phyloP scores from a whole-genome alignment of 2,113 vertebrate species.

The Puma concolor region DNA sequence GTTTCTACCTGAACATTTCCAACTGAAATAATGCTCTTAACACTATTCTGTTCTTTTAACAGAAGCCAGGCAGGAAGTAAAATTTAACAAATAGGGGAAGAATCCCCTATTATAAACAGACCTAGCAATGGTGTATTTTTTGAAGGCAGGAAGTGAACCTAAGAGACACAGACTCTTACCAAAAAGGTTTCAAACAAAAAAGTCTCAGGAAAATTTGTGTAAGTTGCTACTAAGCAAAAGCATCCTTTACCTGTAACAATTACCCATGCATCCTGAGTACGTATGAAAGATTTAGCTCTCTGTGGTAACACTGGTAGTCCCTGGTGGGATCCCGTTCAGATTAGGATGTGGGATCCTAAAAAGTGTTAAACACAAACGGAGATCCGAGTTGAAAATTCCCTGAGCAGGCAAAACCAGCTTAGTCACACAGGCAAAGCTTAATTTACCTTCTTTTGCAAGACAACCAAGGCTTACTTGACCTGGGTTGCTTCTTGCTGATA shows the following conservation, averaged over 20 bases:
- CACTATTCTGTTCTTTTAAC: neutral
- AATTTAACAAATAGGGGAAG: neutral
- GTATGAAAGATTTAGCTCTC: neutral
- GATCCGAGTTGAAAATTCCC: neutral
- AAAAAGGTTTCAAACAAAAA: neutral
- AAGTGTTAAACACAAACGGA: neutral
- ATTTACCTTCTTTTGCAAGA: neutral
- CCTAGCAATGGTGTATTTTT: neutral
- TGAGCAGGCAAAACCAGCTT: neutral
- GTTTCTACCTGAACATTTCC: neutral
- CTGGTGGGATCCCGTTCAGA: neutral
- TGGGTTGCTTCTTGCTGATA: neutral
- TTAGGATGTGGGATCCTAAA: neutral
- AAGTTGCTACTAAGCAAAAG: neutral
- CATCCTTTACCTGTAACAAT: neutral
- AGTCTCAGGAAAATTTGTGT: neutral
- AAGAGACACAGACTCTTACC: neutral
- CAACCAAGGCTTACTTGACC: neutral
- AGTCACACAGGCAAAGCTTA: neutral
- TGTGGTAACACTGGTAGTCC: neutral
- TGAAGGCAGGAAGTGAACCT: neutral
- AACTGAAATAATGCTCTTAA: neutral
- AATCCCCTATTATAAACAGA: neutral
- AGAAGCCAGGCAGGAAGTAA: neutral
- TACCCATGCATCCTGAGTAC: neutral